These are phyloP conservation scores for Amia ocellicauda DNA, from an alignment of 2,113 vertebrate genomes.

Conservation along the genomic window DNA sequence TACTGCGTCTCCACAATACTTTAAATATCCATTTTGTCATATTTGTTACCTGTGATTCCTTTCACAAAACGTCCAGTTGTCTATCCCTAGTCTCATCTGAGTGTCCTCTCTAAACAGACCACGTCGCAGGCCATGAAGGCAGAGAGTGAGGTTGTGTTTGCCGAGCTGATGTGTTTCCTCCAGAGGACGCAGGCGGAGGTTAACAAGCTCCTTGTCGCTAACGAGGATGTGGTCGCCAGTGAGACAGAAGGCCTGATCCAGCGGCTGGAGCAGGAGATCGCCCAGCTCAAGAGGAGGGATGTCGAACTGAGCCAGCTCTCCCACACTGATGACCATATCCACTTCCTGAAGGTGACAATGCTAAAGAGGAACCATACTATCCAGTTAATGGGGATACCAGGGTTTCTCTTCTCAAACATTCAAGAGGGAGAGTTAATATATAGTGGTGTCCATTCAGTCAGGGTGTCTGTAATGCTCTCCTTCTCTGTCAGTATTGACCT, in stretches of 20 bases:
- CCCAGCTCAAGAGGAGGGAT: constrained; percentile 23
- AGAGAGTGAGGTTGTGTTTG: constrained; percentile 26
- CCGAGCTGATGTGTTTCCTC: constrained; percentile 21
- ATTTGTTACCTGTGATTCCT: no score
- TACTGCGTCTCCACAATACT: no score
- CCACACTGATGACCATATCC: constrained; percentile 26
- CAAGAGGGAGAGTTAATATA: no score
- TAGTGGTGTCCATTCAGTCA: no score
- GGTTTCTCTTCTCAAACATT: no score
- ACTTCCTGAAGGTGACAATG: constrained; percentile 26
- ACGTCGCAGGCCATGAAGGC: constrained; percentile 19
- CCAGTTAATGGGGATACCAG: no score
- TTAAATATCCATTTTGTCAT: no score
- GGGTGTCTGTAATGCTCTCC: no score
- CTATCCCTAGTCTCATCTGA: no score
- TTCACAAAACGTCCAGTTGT: not conserved
- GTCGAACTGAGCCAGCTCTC: constrained; percentile 28
- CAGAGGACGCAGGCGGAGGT: constrained; percentile 17
- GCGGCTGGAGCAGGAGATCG: constrained; percentile 21
- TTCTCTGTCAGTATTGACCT: no score
- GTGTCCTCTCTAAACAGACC: constrained; percentile 4
- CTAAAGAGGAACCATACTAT: no score
- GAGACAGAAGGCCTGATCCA: constrained; percentile 15
- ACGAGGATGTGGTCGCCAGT: constrained; percentile 23
- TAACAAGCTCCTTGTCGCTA: constrained; percentile 24